Conservation (phyloP, 2,113 vertebrate species). For the Myotis yumanensis region DNA sequence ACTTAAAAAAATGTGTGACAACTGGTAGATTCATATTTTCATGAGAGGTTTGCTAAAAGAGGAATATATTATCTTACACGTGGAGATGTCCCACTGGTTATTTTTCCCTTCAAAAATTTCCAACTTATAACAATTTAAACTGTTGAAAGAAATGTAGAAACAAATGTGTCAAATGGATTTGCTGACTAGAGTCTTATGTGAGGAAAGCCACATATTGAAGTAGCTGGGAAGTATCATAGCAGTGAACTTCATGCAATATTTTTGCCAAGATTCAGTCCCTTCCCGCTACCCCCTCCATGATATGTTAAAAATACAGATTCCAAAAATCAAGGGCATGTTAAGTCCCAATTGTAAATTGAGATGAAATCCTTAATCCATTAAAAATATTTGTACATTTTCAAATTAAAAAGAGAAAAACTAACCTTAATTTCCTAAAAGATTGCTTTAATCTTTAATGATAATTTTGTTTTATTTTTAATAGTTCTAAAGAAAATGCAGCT, state of each 20-base stretch:
- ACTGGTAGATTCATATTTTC: background rate
- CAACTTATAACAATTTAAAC: background rate
- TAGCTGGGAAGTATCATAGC: background rate
- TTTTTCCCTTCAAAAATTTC: background rate
- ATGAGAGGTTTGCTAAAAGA: background rate
- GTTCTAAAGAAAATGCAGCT: background rate
- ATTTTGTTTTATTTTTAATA: conserved; percentile 23
- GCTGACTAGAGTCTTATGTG: background rate
- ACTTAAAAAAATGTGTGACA: conserved; percentile 6
- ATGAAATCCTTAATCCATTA: background rate
- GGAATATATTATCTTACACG: background rate
- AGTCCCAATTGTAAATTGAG: background rate
- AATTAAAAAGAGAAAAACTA: background rate
- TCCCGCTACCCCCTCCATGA: too few relatives aligned
- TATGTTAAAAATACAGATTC: background rate
- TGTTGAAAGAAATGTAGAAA: background rate
- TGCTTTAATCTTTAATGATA: conserved; percentile 5
- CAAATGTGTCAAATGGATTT: background rate
- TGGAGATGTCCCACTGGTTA: background rate
- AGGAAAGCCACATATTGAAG: background rate
- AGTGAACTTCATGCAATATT: background rate
- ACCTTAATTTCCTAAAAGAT: background rate
- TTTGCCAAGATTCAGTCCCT: background rate
- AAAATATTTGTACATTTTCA: conserved; percentile 13
- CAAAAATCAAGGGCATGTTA: background rate